Conservation (phyloP, 2,888 invertebrate genomes). For the Polydrusus pterygomalis region DNA sequence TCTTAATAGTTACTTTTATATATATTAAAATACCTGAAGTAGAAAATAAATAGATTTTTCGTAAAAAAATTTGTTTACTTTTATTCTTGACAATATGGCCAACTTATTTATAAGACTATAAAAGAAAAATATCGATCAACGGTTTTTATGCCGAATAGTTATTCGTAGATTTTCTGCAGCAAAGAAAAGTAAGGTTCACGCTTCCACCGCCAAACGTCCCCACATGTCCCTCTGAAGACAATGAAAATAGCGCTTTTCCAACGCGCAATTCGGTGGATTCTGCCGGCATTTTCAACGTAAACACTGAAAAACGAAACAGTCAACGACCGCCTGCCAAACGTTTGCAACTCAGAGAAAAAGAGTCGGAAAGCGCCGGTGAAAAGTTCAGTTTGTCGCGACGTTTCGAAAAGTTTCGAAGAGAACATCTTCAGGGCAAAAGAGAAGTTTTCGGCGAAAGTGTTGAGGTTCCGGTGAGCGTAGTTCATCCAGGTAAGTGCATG, state of each 20-base stretch:
- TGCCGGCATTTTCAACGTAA: conserved; percentile 61
- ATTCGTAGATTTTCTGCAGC: conserved; percentile 60
- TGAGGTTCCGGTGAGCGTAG: conserved; percentile 49
- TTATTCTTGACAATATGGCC: conserved; percentile 23
- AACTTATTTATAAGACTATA: neutral
- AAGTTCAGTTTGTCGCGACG: conserved; percentile 50
- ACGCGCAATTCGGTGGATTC: conserved; percentile 61
- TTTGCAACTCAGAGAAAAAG: conserved; percentile 30
- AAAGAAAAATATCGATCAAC: neutral
- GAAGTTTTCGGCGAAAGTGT: conserved; percentile 45
- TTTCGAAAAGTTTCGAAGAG: conserved; percentile 52
- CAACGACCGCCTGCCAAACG: conserved; percentile 56
- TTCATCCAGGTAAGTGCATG: conserved; percentile 44
- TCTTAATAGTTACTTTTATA: too few species aligned
- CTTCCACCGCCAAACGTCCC: conserved; percentile 67
- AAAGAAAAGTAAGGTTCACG: conserved; percentile 67
- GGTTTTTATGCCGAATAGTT: neutral
- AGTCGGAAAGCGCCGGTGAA: conserved; percentile 28
- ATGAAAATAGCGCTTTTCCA: conserved; percentile 44
- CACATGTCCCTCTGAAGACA: conserved; percentile 45
- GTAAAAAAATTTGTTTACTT: too few species aligned
- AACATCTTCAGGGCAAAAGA: conserved; percentile 41
- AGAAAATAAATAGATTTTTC: too few species aligned
- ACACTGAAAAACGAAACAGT: conserved; percentile 58
- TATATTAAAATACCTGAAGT: too few species aligned